Percentiles rank a stretch among this genome's conserved stretches.
Conservation (phyloP, 1,140 invertebrate genomes). For the Tetramorium parvispinum region DNA sequence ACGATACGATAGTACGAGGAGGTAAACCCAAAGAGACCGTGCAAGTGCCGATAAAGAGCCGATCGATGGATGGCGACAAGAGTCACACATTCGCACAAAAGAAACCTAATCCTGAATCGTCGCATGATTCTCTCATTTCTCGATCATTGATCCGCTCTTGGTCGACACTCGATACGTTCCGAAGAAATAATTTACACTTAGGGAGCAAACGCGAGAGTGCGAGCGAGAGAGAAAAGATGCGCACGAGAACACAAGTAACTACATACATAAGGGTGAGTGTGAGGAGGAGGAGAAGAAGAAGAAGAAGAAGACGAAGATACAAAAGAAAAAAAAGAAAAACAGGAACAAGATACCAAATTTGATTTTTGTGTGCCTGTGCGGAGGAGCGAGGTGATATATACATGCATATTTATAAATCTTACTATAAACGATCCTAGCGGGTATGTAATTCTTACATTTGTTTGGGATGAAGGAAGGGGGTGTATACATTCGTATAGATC, state of each 20-base stretch:
- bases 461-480: slow-evolving; percentile 42
- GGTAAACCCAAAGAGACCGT: slow-evolving; percentile 47
- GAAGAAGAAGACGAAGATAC: background rate
- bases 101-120: background rate
- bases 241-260: slow-evolving; percentile 20
- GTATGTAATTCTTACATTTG: slow-evolving; percentile 66
- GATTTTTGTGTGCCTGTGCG: slow-evolving; percentile 53
- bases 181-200: slow-evolving; percentile 69
- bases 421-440: slow-evolving; percentile 67
- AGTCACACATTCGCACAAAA: slow-evolving; percentile 10
- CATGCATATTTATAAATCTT: slow-evolving; percentile 69
- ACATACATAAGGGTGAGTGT: background rate
- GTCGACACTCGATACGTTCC: slow-evolving; percentile 43
- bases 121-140: background rate
- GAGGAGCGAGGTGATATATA: slow-evolving; percentile 45
- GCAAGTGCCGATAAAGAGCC: slow-evolving; percentile 1
- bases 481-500: slow-evolving; percentile 4
- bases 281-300: background rate
- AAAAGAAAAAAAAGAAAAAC: background rate
- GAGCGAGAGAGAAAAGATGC: slow-evolving; percentile 35
- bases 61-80: slow-evolving; percentile 18
- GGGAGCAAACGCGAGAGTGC: slow-evolving; percentile 67
- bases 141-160: slow-evolving; percentile 45
- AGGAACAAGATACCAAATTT: slow-evolving; percentile 29
- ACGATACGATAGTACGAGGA: slow-evolving; percentile 58